Evolutionary conservation across 2,113 vertebrate genomes (phyloP).

Genomic region (Perca fluviatilis): DNA sequence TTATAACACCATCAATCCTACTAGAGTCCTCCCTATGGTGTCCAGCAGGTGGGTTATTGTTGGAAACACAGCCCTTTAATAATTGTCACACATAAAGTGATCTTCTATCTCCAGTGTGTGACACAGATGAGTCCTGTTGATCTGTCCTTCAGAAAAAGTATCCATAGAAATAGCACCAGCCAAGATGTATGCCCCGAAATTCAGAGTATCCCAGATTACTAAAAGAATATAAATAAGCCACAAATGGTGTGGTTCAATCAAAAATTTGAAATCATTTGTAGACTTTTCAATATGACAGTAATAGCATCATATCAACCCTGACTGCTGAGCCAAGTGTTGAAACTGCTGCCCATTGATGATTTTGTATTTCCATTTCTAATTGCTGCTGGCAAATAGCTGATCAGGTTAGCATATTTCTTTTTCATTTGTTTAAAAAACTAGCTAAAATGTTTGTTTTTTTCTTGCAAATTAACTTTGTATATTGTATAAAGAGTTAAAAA

Average conservation of each 20-base stretch:
- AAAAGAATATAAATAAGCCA: not conserved
- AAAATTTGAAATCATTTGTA: not conserved
- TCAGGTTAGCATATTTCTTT: constrained; percentile 4
- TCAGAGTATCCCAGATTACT: not conserved
- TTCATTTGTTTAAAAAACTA: constrained; percentile 7
- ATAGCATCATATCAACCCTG: not conserved
- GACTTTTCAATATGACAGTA: not conserved
- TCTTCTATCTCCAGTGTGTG: not conserved
- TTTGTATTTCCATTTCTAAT: not conserved
- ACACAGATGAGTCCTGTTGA: not conserved
- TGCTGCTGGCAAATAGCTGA: not conserved
- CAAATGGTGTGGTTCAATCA: not conserved
- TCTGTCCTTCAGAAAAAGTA: not conserved
- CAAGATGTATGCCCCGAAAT: not conserved
- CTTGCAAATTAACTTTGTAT: constrained; percentile 60
- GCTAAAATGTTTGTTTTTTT: constrained; percentile 26
- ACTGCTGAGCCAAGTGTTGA: constrained; percentile 10
- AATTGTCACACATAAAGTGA: not conserved
- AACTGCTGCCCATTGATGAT: not conserved
- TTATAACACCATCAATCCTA: not conserved
- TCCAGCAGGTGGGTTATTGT: not conserved
- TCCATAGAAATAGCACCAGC: not conserved
- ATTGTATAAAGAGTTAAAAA: constrained; percentile 43
- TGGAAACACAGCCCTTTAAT: not conserved
- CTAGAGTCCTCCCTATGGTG: too few relatives aligned